Conservation (phyloP, 2,888 invertebrate genomes). For the Therioaphis trifolii region DNA sequence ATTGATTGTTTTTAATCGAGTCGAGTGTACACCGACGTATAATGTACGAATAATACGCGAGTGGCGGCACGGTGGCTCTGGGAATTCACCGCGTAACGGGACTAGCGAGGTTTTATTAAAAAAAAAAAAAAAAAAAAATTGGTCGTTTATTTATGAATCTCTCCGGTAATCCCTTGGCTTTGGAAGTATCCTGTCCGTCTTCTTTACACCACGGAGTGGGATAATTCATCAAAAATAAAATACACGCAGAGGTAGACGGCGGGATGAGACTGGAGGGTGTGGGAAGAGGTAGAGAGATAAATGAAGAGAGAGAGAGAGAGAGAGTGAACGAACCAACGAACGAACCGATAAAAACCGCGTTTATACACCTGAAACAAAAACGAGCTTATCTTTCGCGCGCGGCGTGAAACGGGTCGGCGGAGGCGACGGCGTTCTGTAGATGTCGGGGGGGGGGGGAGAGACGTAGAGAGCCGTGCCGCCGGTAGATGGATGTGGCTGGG, state of each 20-base stretch:
- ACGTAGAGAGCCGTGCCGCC: neutral
- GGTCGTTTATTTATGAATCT: slow-evolving; percentile 51
- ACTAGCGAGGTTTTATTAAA: slow-evolving; percentile 14
- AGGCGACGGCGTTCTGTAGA: neutral
- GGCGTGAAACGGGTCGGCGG: neutral
- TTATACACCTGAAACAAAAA: slow-evolving; percentile 52
- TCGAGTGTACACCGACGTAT: slow-evolving; percentile 16
- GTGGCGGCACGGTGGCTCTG: neutral
- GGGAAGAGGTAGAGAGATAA: neutral
- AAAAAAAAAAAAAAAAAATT: slow-evolving; percentile 29
- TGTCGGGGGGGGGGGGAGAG: neutral
- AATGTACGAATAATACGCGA: neutral
- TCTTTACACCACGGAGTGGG: slow-evolving; percentile 4
- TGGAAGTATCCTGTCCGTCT: slow-evolving; percentile 39
- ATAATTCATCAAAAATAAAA: slow-evolving; percentile 57
- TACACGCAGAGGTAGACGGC: neutral
- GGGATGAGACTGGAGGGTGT: neutral
- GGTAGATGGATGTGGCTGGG: slow-evolving; percentile 37
- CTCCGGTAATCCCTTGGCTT: slow-evolving; percentile 48
- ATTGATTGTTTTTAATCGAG: slow-evolving; percentile 61
- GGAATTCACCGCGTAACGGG: slow-evolving; percentile 26
- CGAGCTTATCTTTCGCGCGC: slow-evolving; percentile 49
- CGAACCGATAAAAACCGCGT: slow-evolving; percentile 57
- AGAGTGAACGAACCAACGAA: too few species aligned
- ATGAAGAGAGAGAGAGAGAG: neutral